phyloP scores from a whole-genome alignment of 2,888 invertebrate genomes.

The Schizaphis graminum region DNA sequence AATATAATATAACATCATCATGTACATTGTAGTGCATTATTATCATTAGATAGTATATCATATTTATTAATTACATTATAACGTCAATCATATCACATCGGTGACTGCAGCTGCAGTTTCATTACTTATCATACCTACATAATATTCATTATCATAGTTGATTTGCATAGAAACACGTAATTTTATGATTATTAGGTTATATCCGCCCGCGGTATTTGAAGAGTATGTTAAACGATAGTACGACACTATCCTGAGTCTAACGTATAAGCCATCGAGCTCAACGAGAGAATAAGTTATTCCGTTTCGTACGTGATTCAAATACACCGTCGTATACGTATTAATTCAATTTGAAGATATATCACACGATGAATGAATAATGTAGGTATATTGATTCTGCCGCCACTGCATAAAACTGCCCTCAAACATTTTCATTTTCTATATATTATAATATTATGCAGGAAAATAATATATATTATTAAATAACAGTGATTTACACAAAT shows the following conservation, averaged over 20 bases:
- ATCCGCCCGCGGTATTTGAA: neutral
- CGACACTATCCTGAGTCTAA: neutral
- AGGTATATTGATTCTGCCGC: neutral
- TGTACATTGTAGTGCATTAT: neutral
- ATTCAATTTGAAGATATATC: slow-evolving; percentile 25
- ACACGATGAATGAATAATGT: slow-evolving; percentile 6
- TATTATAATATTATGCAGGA: neutral
- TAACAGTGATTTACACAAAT: neutral
- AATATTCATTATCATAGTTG: no score
- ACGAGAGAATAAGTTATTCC: slow-evolving; percentile 24
- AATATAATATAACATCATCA: no score
- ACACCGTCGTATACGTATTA: neutral
- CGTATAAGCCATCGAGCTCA: neutral
- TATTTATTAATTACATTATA: neutral
- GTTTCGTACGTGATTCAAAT: slow-evolving; percentile 45
- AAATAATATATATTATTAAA: neutral
- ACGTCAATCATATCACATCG: neutral
- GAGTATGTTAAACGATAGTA: neutral
- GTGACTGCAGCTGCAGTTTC: neutral
- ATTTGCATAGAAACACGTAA: slow-evolving; percentile 13
- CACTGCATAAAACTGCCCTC: neutral
- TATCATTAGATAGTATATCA: neutral
- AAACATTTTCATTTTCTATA: neutral
- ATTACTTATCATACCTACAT: neutral
- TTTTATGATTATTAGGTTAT: neutral